Conservation (phyloP, 2,888 invertebrate species). For the Sisyra terminalis region DNA sequence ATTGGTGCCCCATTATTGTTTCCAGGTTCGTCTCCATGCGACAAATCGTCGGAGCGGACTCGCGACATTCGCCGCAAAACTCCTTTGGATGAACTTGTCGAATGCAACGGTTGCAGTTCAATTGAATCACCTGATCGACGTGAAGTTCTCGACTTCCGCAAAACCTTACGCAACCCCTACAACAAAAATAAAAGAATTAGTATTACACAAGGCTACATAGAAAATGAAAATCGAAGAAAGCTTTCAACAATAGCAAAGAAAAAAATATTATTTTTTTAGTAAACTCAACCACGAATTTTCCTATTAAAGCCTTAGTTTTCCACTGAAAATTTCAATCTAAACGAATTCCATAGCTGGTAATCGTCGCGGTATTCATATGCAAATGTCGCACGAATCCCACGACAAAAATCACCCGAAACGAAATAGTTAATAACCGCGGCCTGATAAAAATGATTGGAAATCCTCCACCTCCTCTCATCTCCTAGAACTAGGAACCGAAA, state of each 20-base stretch:
- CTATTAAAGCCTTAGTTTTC: too few relatives aligned
- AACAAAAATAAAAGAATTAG: constrained; percentile 4
- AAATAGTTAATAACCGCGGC: too few relatives aligned
- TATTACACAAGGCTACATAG: background rate
- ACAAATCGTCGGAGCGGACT: constrained; percentile 55
- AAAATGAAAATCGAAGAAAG: background rate
- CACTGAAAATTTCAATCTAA: too few relatives aligned
- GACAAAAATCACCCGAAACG: too few relatives aligned
- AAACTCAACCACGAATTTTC: too few relatives aligned
- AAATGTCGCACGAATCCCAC: too few relatives aligned
- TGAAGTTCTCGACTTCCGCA: constrained; percentile 37
- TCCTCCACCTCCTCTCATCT: too few relatives aligned
- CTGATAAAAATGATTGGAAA: too few relatives aligned
- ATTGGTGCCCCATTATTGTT: constrained; percentile 22
- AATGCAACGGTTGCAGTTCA: constrained; percentile 45
- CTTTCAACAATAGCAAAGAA: background rate
- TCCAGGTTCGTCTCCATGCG: constrained; percentile 26
- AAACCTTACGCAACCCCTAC: constrained; percentile 41
- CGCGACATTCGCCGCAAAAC: constrained; percentile 55
- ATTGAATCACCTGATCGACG: constrained; percentile 45
- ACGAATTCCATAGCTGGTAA: too few relatives aligned
- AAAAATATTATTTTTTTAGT: background rate
- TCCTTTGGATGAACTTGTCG: constrained; percentile 35
- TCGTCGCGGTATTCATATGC: too few relatives aligned
- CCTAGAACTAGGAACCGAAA: too few relatives aligned